Conservation (phyloP, 2,113 vertebrate species). For the Otis tarda region DNA sequence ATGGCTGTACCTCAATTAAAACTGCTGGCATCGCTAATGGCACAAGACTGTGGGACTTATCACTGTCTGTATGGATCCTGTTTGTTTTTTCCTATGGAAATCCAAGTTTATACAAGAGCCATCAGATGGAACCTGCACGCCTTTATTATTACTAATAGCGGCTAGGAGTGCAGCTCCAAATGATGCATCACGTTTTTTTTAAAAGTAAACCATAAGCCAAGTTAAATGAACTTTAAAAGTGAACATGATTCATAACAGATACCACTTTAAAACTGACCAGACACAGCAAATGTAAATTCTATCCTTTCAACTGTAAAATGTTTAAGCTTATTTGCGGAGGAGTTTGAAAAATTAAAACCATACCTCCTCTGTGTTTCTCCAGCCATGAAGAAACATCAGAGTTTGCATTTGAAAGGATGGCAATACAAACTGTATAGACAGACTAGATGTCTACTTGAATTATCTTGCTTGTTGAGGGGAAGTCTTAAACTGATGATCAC, state of each 20-base stretch:
- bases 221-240: constrained; percentile 75
- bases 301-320: constrained; percentile 70
- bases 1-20: background rate
- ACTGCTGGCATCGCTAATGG: background rate
- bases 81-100: constrained; percentile 66
- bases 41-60: constrained; percentile 2
- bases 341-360: constrained; percentile 74
- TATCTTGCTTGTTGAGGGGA: constrained; percentile 65
- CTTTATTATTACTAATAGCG: constrained; percentile 64
- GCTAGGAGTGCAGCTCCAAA: constrained; percentile 47
- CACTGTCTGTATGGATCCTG: background rate
- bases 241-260: constrained; percentile 74
- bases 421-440: constrained; percentile 49
- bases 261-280: constrained; percentile 69
- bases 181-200: constrained; percentile 35
- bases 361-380: constrained; percentile 45
- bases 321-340: constrained; percentile 73
- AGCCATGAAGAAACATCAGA: constrained; percentile 52
- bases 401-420: constrained; percentile 62
- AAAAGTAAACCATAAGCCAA: constrained; percentile 65
- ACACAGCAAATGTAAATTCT: constrained; percentile 73
- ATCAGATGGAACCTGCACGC: constrained; percentile 40
- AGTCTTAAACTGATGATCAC: constrained; percentile 71
- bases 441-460: constrained; percentile 68
- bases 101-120: constrained; percentile 51